Base-by-base conservation (phyloP, 2,888 invertebrate species). In the Lamellibrachia columna region DNA sequence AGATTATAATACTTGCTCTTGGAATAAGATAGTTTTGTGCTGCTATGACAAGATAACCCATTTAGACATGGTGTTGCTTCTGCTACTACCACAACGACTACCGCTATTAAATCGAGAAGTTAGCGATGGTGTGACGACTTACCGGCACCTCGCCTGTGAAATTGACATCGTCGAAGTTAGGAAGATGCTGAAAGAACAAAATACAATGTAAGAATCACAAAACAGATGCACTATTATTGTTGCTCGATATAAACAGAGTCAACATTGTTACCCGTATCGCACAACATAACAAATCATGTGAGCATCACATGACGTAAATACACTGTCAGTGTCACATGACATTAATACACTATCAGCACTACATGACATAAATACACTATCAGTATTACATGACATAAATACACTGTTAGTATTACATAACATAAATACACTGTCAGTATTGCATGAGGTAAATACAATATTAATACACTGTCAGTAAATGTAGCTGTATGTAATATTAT, bases 121-220 rank as follows among this genome's bases (percentile, higher is more conserved):
- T 75, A 22, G 22, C 22, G 22, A 75, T 15, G 22, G 22, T 22
- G 75, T 75, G 75, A 75, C 75, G 22, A 75, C 75, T 75, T 75
- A 75, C 75, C 75, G 75, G 75, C 22, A 75, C n/a, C 75, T 11
- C 75, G 75, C 75, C 75, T 75, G 75, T 75, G 75, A 75, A 75
- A 75, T 75, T 75, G 75, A 75, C 75, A 75, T 75, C 75, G 22
- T 75, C 75, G 75, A 75, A 75, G 75, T 75, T 6, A 75, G 75
- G 75, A 75, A 75, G 75, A 75, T 22, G 75, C 75, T 75, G 75
- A 6, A 75, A 75, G 1, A 75, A 75, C 22, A 75, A 15, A 75
- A 75, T n/a, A 22, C 22, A 75, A 6, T 75, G 75, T 75, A 15
- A 75, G 22, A 22, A 75, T 22, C 15, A 75, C n/a, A 75, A 75